These are phyloP conservation scores for Alca torda DNA, from an alignment of 2,797 vertebrate genomes.

Conservation along the genomic window DNA sequence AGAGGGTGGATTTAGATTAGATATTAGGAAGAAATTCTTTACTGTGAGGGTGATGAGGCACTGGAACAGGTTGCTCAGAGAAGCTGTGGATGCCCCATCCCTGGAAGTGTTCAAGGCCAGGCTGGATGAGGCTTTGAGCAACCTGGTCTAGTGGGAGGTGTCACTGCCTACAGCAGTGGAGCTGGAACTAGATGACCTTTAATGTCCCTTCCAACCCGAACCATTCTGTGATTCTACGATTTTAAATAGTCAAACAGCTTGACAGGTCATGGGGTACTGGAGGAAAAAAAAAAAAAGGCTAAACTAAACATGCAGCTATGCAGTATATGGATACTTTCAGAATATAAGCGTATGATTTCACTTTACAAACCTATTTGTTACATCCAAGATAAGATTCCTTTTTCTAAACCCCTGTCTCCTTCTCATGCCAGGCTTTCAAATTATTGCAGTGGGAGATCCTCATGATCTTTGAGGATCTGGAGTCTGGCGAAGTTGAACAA, in stretches of 20 bases:
- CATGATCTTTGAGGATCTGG: not conserved
- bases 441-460: not conserved
- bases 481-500: not conserved
- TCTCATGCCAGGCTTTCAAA: not conserved
- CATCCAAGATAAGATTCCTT: not conserved
- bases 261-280: not conserved
- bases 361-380: not conserved
- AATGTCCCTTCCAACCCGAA: not conserved
- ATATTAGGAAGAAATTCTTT: not conserved
- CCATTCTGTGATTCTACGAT: not conserved
- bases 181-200: not conserved
- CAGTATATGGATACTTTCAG: not conserved
- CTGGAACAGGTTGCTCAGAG: not conserved
- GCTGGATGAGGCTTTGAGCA: not conserved
- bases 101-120: not conserved
- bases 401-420: not conserved
- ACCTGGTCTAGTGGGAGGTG: not conserved
- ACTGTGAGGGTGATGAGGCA: not conserved
- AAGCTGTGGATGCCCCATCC: not conserved
- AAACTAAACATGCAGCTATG: not conserved
- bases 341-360: not conserved
- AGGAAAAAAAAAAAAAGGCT: not conserved
- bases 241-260: not conserved
- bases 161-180: not conserved
- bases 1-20: not conserved